Evolutionary conservation across 2,888 invertebrate genomes (phyloP), one percentile per base, ranked within the genome.

Genomic region (Teinopalpus imperialis): DNA sequence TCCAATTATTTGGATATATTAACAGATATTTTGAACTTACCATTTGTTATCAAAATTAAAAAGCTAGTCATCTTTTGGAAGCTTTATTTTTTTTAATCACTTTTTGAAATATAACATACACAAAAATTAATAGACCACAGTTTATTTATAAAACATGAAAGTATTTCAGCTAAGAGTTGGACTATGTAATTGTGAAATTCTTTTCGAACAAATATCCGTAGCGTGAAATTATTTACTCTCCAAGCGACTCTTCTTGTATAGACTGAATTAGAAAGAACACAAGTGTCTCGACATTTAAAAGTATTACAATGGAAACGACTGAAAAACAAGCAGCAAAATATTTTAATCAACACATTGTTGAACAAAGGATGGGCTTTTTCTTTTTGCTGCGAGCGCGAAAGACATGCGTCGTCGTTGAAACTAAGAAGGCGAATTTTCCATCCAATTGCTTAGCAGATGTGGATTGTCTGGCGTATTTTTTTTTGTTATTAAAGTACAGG

Each of bases 381-480:
- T 42, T 47, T 18, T 30, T 36, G 46, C 26, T 26, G 35, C 31
- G 26, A 9, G 20, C 24, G 40, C 21, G 23, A 23, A 16, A 7
- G 40, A 16, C 46, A 24, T 29, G 29, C 36, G 43, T 24, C 24
- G 36, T 21, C 7, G 46, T 10, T 41, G 20, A 13, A 30, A 36
- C 23, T 6, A 41, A 41, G 46, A 41, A 36, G n/a, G 43, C 16
- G 45, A 36, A 47, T 41, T 47, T 47, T 47, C 41, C 46, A 42
- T 47, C 46, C 46, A 41, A 47, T 47, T 42, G 41, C 46, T 47
- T 47, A 47, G 30, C 46, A 47, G 46, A 46, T 40, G 45, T 34
- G 39, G 40, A 47, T 41, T 47, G 41, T 47, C 36, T 41, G 27
- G 29, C 3, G 32, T 6, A 27, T 13, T 12, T 30, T 18, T 44